Conservation (phyloP, 2,888 invertebrate genomes). For the Macrosiphum euphorbiae region DNA sequence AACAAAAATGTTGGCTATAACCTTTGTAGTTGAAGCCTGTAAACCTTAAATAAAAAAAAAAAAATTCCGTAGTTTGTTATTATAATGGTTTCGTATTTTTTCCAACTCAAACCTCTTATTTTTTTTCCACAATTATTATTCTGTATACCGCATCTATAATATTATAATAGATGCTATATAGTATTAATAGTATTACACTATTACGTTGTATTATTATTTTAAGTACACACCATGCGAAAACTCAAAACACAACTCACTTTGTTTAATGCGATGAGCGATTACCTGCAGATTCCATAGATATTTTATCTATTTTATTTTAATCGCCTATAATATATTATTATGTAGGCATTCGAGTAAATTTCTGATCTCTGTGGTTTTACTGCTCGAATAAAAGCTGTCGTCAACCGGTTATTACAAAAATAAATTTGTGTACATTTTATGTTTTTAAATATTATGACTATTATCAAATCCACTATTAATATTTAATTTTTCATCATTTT, state of each 20-base stretch:
- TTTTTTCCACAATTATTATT: not conserved
- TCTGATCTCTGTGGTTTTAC: not conserved
- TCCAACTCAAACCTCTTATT: not conserved
- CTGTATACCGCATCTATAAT: not conserved
- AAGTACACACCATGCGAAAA: not conserved
- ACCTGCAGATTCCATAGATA: not conserved
- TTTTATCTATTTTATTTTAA: not conserved
- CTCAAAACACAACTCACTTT: not conserved
- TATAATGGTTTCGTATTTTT: not conserved
- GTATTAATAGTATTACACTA: not conserved
- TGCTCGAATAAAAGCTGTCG: not conserved
- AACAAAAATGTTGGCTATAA: no score
- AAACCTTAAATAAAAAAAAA: no score
- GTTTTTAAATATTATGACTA: not conserved
- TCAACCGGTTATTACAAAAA: not conserved
- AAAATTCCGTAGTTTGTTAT: not conserved
- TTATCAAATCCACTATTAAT: not conserved
- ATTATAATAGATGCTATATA: not conserved
- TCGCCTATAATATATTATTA: not conserved
- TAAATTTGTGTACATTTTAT: not conserved
- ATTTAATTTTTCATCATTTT: not conserved
- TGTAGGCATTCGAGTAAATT: not conserved
- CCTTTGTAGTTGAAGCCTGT: no score
- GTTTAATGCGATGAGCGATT: not conserved
- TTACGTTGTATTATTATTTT: not conserved